Base-by-base conservation (phyloP, 2,113 vertebrate species). In the rat (Rattus norvegicus) region DNA sequence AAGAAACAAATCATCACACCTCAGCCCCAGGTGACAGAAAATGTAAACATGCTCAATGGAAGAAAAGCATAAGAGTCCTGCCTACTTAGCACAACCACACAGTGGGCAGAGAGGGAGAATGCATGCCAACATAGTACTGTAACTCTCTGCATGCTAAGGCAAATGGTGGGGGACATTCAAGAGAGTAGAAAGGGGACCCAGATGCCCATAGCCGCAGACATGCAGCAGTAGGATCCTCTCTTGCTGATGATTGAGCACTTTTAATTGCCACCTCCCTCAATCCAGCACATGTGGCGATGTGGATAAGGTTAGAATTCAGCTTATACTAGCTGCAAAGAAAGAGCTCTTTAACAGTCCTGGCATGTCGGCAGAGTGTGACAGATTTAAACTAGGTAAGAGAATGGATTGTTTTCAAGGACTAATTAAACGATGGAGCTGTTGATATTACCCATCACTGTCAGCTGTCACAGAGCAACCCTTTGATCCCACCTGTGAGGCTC, bases 331-430 rank as follows among this genome's bases (percentile, higher is more conserved):
- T 91, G 1, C n/a, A 86, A 83, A 94, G 83, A 80, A 59, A 47
- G 81, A n/a, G 3, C 47, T 87, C 90, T 72, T 77, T 61, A 87
- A 72, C 13, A 83, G 59, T 87, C 65, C 26, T 52, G 16, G 33
- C 33, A 7, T 90, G 28, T 86, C 77, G 56, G 84, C 52, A 81
- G 43, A 36, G 13, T 59, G 36, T 91, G 94, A 70, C 73, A 91
- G 92, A 88, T 93, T 70, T 81, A 97, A 95, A 67, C 56, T 81
- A 96, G 92, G 75, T 93, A 72, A 83, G 77, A 76, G 22, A 93
- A 94, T 67, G 67, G 72, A 83, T 95, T 87, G 67, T 96, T 91
- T 97, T 89, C 95, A 72, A 93, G 92, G 65, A 72, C 96, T 91
- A 91, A 96, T 95, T 89, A 96, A 84, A 92, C 2, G 69, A 90